Evolutionary conservation across 2,888 invertebrate species (phyloP), one percentile per base, ranked within the genome.

Genomic region (Crepidodera aurea): DNA sequence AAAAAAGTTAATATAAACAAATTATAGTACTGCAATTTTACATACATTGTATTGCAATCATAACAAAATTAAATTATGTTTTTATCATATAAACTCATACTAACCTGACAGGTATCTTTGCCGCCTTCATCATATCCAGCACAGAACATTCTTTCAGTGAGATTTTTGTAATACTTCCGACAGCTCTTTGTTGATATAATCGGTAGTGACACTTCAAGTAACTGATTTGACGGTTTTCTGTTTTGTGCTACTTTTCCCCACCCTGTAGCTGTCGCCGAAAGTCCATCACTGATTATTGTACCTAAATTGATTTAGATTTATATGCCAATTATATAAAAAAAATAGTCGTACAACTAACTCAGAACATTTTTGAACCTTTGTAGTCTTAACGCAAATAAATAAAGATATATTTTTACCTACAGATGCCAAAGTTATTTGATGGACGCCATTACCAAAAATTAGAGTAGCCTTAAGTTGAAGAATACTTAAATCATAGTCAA

Each of bases 401-500:
- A n/a, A n/a, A n/a, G n/a, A n/a, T n/a, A n/a, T n/a, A n/a, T n/a
- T n/a, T n/a, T n/a, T n/a, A n/a, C n/a, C 79, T 0, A 72, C 77
- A 25, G 82, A 79, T 25, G 83, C 81, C 39, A 85, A 67, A 7
- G 76, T 67, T 15, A 74, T 64, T 0, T 83, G 81, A 60, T 81
- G 72, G 0, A 84, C 79, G n/a, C 76, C 76, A 80, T 27, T 81
- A 70, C 71, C 71, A 6, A 79, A 60, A 15, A 60, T 64, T n/a
- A 85, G 77, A 0, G 79, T 78, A 0, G 81, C 71, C 71, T 81
- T 80, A 59, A 86, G 77, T 18, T 75, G 74, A 10, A 86, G 75
- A 25, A 86, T 75, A 0, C 82, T 83, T 1, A 84, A 83, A 69
- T 86, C 86, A 62, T 83, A 81, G 63, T 83, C 81, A 73, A 83